phyloP scores from a whole-genome alignment of 2,888 invertebrate species.

The Athripsodes cinereus region DNA sequence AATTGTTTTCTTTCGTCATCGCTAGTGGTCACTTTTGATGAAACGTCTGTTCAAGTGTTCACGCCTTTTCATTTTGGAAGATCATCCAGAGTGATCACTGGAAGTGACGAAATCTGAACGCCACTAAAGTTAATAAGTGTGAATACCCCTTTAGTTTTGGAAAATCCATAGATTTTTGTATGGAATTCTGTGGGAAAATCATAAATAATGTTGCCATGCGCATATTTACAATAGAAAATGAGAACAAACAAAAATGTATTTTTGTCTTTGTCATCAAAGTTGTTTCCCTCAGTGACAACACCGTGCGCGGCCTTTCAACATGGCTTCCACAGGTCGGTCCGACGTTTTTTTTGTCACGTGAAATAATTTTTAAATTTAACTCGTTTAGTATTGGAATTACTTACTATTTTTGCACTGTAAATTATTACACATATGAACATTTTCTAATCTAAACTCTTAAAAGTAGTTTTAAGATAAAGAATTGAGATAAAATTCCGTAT shows the following conservation, averaged over 20 bases:
- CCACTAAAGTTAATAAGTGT: too few species aligned
- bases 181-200: too few species aligned
- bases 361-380: constrained; percentile 34
- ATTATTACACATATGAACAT: background rate
- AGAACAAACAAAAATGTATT: background rate
- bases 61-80: too few species aligned
- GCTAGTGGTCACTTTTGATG: too few species aligned
- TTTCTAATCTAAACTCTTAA: background rate
- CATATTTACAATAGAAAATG: background rate
- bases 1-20: too few species aligned
- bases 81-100: too few species aligned
- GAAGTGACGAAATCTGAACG: too few species aligned
- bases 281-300: constrained; percentile 38
- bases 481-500: background rate
- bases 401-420: background rate
- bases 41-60: too few species aligned
- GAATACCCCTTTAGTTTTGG: too few species aligned
- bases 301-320: constrained; percentile 54
- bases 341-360: constrained; percentile 42
- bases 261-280: background rate
- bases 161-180: too few species aligned
- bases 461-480: background rate
- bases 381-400: background rate
- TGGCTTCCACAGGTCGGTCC: constrained; percentile 70
- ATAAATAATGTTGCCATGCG: background rate